Base-by-base conservation (phyloP, 2,113 vertebrate genomes). In the Phalacrocorax pelagicus region DNA sequence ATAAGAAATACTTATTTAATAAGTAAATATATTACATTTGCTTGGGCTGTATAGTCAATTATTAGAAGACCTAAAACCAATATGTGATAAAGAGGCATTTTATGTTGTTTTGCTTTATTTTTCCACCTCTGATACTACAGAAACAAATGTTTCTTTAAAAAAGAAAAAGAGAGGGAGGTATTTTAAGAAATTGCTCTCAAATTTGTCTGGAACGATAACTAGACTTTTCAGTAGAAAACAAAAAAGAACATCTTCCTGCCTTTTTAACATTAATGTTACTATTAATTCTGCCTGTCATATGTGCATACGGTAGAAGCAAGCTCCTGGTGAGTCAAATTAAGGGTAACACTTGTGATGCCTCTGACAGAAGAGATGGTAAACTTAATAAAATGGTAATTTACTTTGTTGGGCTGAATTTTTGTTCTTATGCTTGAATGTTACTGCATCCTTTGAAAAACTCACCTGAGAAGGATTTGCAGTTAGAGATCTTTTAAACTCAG, bases 1-100 rank as follows among this genome's bases (percentile, higher is more conserved):
- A 93, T 88, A 73, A 94, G 72, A 96, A 96, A 94, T 96, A 96
- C 55, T 92, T 78, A 66, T 36, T 82, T 97, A 96, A 95, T 94
- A 97, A 97, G 97, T 92, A 96, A 96, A 82, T 66, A 66, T 62
- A 88, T 88, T 96, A 69, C 75, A 86, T 94, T 93, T 86, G 27
- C 40, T 94, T 92, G 12, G 86, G 17, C 84, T 96, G 4, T 86
- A 78, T n/a, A 21, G 8, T 79, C 49, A 81, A 36, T 92, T 95
- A 91, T 93, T 84, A 92, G 55, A 79, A 94, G 66, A 92, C 19
- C 40, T 93, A 84, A 94, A 97, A 14, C 13, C 5, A 73, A 21
- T 55, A 81, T 40, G 44, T 94, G 87, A 88, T 94, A 94, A 86
- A 96, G 49, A 94, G 36, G 27, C n/a, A 6, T n/a, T 88, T 27